These are phyloP conservation scores for Alloscopus bannaensis DNA, from an alignment of 2,888 invertebrate species.

Conservation along the genomic window DNA sequence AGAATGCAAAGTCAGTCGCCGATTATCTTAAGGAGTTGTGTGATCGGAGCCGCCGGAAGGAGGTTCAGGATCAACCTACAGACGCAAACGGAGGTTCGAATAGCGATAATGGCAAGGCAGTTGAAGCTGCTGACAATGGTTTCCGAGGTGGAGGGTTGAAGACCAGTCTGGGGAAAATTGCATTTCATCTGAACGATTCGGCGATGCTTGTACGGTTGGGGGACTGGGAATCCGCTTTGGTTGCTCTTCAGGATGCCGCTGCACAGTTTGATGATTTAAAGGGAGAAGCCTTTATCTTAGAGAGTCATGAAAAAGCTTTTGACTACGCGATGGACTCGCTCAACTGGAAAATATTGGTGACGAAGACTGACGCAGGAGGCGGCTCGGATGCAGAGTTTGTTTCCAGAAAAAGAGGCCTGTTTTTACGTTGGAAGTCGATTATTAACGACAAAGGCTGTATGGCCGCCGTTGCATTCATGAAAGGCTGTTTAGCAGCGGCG, in stretches of 20 bases:
- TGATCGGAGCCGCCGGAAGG: too few species aligned
- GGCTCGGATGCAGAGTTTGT: too few species aligned
- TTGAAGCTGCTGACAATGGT: conserved; percentile 6
- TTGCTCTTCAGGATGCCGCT: too few species aligned
- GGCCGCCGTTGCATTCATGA: conserved; percentile 8
- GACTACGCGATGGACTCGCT: conserved; percentile 2
- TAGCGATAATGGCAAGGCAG: not conserved
- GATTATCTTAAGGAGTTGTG: too few species aligned
- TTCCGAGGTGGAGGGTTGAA: not conserved
- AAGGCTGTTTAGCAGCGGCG: not conserved
- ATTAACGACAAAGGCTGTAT: too few species aligned
- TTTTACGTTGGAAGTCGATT: too few species aligned
- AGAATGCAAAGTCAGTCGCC: not conserved
- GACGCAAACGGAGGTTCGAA: too few species aligned
- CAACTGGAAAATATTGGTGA: too few species aligned
- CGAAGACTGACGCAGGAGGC: too few species aligned
- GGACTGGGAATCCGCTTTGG: not conserved
- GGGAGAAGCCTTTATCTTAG: not conserved
- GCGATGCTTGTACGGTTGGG: conserved; percentile 6
- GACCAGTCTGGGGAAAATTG: not conserved
- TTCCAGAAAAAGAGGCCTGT: too few species aligned
- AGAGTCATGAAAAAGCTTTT: not conserved
- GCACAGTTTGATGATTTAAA: not conserved
- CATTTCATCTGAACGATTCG: not conserved
- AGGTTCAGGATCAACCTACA: too few species aligned